Evolutionary conservation across 92 coral and sea anemone genomes (phyloP).

Genomic region (Meandrina meandrites): DNA sequence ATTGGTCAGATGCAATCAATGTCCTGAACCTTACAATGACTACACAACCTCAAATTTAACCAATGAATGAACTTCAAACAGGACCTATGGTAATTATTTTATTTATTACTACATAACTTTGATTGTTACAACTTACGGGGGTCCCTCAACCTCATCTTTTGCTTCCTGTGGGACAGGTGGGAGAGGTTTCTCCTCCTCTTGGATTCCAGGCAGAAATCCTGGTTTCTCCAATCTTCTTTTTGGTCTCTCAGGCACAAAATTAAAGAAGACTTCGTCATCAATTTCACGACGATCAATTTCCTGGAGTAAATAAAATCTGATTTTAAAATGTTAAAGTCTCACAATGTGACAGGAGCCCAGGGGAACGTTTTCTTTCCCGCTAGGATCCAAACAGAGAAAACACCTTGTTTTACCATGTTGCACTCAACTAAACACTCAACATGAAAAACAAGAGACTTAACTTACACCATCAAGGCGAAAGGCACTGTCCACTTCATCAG

Average conservation of each 20-base stretch:
- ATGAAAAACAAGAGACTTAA: not conserved
- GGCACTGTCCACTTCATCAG: conserved; percentile 69
- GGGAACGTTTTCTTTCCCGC: not conserved
- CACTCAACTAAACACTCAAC: no score
- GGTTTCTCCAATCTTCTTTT: conserved; percentile 47
- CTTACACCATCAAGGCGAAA: conserved; percentile 32
- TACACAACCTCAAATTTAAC: no score
- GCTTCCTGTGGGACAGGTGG: conserved; percentile 44
- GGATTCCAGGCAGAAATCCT: conserved; percentile 57
- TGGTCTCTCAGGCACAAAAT: conserved; percentile 71
- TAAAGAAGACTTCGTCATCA: conserved; percentile 96
- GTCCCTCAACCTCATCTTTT: conserved; percentile 77
- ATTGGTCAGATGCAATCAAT: no score
- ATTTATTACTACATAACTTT: no score
- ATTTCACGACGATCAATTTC: conserved; percentile 36
- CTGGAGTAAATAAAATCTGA: not conserved
- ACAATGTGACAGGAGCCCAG: not conserved
- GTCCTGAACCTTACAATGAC: no score
- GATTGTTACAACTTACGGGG: conserved; percentile 50
- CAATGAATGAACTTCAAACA: no score
- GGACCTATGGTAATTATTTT: no score
- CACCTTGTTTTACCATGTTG: no score
- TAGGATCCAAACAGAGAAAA: not conserved
- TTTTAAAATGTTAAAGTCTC: not conserved
- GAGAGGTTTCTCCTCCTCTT: conserved; percentile 60